Evolutionary conservation across 1,140 invertebrate genomes (phyloP), one percentile per base, ranked within the genome.

Genomic region (Whitmania pigra): DNA sequence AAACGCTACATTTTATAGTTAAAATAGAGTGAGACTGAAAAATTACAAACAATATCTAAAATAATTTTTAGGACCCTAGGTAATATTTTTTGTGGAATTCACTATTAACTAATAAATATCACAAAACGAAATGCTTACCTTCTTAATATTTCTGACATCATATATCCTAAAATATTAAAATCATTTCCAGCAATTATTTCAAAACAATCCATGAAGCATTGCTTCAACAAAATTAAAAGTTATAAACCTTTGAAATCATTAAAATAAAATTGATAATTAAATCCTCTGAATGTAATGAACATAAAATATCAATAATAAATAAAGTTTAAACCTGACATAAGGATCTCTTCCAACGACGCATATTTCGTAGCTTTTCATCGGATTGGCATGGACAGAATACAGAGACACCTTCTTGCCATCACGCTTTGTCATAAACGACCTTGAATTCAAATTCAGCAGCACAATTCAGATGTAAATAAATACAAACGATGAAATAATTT

Each of bases 361-460:
- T 81, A 94, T 90, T 83, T 94, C 88, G 72, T 87, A 82, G 17
- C 86, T 83, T 74, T 89, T 88, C 63, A 88, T 82, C 13, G 93
- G 93, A 86, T 97, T 89, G 43, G 87, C 87, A 75, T 89, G 85
- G 77, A 97, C 89, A 79, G 90, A 93, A 82, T 93, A 95, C 60
- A 97, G 82, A 25, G 88, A 85, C 3, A 93, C 83, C 76, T 87
- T 86, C 60, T 80, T 78, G 6, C 82, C 81, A 74, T 84, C 81
- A 71, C 88, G 85, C 76, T 86, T 87, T 13, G 90, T 87, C 43
- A 83, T 84, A 67, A 88, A 78, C 74, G 91, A 78, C 78, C 89
- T 36, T 36, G 31, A 36, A 36, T 6, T 36, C 2, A 36, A n/a
- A n/a, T n/a, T 36, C 6, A 36, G 6, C 31, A 36, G 6, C 31